Base-by-base conservation (phyloP, 2,113 vertebrate species). In the Neogobius melanostomus region DNA sequence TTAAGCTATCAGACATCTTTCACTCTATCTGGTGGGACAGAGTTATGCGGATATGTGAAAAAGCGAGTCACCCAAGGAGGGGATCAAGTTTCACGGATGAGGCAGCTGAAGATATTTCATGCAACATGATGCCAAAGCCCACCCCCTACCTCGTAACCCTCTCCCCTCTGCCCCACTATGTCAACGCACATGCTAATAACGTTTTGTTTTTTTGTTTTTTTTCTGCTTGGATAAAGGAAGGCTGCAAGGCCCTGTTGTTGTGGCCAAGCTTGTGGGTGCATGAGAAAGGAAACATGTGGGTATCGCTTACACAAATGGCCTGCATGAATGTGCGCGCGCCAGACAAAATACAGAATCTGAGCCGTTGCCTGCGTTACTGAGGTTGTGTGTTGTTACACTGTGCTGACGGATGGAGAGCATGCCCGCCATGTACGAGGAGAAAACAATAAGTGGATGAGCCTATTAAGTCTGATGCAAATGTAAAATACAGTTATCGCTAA, bases 41-140 rank as follows among this genome's bases (percentile, higher is more conserved):
- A 88, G 91, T 82, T 92, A 88, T 74, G 73, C 47, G 65, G 92
- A 79, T 91, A 92, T 92, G 93, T 91, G 93, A 93, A 93, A 94
- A 90, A 90, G 85, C 67, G 67, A 92, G 91, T 93, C 93, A 94
- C 93, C 92, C 93, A 93, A 94, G 92, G 94, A 87, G 88, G 87
- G 89, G 95, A 91, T 94, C 91, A 82, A 86, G 91, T 96, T 94
- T 91, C 91, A 92, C 90, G 92, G 93, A 93, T 76, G 89, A 91
- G 92, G 92, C 95, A 94, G 92, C 93, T 94, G 92, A 93, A 93
- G 92, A 93, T 95, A 93, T 94, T 95, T 95, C 91, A 90, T 56
- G 93, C 93, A 95, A 96, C 48, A 85, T 81, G 90, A 95, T 90
- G 89, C 94, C 89, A 81, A 80, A 89, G 86, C 92, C 94, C 91